Percentiles rank a stretch among this genome's conserved stretches.
These are phyloP conservation scores for Rhyacophila evoluta DNA, from an alignment of 2,888 invertebrate genomes.

Conservation along the genomic window DNA sequence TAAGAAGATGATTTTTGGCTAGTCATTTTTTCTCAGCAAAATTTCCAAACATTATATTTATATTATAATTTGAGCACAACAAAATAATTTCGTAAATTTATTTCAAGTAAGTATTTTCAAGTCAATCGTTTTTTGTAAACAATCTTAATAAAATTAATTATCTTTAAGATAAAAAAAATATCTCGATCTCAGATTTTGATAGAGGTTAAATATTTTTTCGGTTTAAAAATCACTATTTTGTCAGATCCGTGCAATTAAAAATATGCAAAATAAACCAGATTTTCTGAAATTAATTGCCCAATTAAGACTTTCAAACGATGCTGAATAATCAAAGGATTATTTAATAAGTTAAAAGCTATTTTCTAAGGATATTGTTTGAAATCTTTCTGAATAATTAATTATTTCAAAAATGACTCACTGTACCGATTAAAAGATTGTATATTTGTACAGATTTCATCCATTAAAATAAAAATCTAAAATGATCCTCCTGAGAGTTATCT, in stretches of 20 bases:
- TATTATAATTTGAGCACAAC: too few relatives aligned
- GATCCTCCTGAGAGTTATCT: too few relatives aligned
- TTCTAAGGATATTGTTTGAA: slow-evolving; percentile 11
- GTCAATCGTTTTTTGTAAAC: too few relatives aligned
- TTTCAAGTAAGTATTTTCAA: too few relatives aligned
- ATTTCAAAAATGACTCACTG: not conserved
- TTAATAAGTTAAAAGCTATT: slow-evolving; percentile 10
- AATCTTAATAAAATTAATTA: too few relatives aligned
- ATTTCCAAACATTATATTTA: too few relatives aligned
- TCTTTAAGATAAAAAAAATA: too few relatives aligned
- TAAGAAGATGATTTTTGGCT: too few relatives aligned
- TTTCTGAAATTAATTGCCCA: not conserved
- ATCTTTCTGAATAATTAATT: slow-evolving; percentile 14
- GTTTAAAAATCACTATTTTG: not conserved
- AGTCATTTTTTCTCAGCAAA: too few relatives aligned
- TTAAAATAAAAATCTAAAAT: too few relatives aligned
- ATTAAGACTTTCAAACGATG: slow-evolving; percentile 14
- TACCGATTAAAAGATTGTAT: not conserved
- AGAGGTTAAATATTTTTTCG: not conserved
- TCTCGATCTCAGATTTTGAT: too few relatives aligned
- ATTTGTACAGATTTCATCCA: not conserved
- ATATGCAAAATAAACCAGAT: not conserved
- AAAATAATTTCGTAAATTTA: too few relatives aligned
- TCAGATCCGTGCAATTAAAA: not conserved
- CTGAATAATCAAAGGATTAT: slow-evolving; percentile 22